Percentiles rank a stretch among this genome's conserved stretches.
These are phyloP conservation scores for Lates calcarifer DNA, from an alignment of 2,113 vertebrate genomes.

Conservation along the genomic window DNA sequence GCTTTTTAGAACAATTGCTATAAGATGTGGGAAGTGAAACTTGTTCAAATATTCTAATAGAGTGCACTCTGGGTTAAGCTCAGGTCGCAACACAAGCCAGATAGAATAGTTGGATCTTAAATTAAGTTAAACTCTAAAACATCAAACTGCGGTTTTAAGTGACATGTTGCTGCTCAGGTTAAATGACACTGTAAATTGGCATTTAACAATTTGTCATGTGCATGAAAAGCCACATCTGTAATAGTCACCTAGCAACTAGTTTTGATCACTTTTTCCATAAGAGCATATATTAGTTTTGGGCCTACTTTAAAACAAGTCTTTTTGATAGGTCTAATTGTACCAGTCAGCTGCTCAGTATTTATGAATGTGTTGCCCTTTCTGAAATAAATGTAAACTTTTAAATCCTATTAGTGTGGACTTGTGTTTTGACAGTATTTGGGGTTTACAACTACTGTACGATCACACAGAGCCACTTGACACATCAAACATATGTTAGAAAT, in stretches of 20 bases:
- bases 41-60: slow-evolving; percentile 27
- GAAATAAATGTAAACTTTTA: slow-evolving; percentile 75
- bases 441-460: neutral
- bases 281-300: slow-evolving; percentile 19
- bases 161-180: slow-evolving; percentile 75
- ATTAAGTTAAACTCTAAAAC: slow-evolving; percentile 22
- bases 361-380: slow-evolving; percentile 68
- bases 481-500: neutral
- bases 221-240: slow-evolving; percentile 16
- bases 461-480: neutral
- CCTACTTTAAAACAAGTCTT: slow-evolving; percentile 18
- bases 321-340: slow-evolving; percentile 23
- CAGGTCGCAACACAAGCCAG: slow-evolving; percentile 19
- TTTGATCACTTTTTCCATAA: slow-evolving; percentile 14
- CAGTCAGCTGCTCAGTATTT: slow-evolving; percentile 74
- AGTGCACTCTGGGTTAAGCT: slow-evolving; percentile 26
- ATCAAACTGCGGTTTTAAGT: slow-evolving; percentile 51
- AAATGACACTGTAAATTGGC: slow-evolving; percentile 68
- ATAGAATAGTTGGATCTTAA: slow-evolving; percentile 20
- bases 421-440: slow-evolving; percentile 15
- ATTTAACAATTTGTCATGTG: slow-evolving; percentile 65
- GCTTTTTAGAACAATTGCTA: slow-evolving; percentile 45
- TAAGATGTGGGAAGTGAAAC: slow-evolving; percentile 43
- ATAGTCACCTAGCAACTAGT: slow-evolving; percentile 13
- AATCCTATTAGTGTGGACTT: slow-evolving; percentile 26